These are phyloP conservation scores for Drosophila monieri DNA, from an alignment of 2,888 invertebrate species.

Conservation along the genomic window DNA sequence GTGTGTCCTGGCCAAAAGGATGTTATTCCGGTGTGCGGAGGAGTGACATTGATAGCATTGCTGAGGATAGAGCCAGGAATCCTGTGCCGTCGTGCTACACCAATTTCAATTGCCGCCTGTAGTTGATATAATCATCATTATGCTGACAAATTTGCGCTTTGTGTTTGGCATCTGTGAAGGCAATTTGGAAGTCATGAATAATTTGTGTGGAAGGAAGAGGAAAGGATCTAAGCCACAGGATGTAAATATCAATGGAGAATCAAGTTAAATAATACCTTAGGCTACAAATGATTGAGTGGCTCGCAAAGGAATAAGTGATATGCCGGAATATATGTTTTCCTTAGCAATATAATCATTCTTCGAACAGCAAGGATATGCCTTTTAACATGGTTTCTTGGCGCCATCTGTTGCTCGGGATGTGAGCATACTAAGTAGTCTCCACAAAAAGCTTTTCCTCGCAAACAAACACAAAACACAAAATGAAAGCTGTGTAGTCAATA, in stretches of 20 bases:
- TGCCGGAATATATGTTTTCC: neutral
- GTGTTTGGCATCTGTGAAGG: slow-evolving; percentile 18
- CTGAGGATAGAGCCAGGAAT: slow-evolving; percentile 10
- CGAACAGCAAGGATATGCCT: neutral
- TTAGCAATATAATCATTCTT: neutral
- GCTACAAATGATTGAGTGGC: neutral
- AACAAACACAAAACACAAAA: neutral
- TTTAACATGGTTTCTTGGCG: slow-evolving; percentile 15
- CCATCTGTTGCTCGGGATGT: slow-evolving; percentile 58
- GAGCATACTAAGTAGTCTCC: slow-evolving; percentile 52
- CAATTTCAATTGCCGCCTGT: slow-evolving; percentile 54
- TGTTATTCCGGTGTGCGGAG: slow-evolving; percentile 9
- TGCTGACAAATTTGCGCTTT: slow-evolving; percentile 56
- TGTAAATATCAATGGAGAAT: neutral
- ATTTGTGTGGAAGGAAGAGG: neutral
- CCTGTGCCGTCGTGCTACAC: slow-evolving; percentile 5
- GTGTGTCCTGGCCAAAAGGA: slow-evolving; percentile 45
- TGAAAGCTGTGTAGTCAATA: slow-evolving; percentile 16
- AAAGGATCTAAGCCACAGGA: neutral
- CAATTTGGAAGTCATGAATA: slow-evolving; percentile 20
- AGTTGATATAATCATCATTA: slow-evolving; percentile 53
- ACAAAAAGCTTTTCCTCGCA: slow-evolving; percentile 41
- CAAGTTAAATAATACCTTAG: neutral
- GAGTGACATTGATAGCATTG: slow-evolving; percentile 21
- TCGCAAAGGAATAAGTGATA: neutral